Evolutionary conservation across 2,113 vertebrate species (phyloP), one percentile per base, ranked within the genome.

Genomic region (Tachycineta bicolor): DNA sequence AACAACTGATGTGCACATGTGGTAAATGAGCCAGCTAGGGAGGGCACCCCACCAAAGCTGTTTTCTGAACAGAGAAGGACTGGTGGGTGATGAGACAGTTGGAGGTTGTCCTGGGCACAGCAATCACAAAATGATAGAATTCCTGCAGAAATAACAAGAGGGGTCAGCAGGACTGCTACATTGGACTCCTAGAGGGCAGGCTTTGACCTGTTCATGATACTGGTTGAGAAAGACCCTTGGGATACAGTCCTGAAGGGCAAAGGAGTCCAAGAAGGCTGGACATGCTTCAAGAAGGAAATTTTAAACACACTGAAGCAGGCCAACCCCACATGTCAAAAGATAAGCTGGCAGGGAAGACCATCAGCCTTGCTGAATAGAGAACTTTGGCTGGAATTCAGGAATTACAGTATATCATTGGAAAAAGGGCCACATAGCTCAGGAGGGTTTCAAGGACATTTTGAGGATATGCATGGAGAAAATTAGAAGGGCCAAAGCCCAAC

Each of bases 231-330:
- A 19, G 70, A 12, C 18, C 34, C 21, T 28, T 49, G n/a, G 17
- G 47, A 43, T 29, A 14, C 6, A 69, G 41, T 55, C 31, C 63
- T 76, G 63, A 55, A 69, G 47, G 14, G 7, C 34, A 41, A 69
- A 62, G 21, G 31, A 80, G 26, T 26, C 37, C 85, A 64, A 14
- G 13, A 62, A 55, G 22, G 63, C 31, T 56, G 34, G 41, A 49
- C 11, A 28, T 6, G 31, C 18, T 43, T 69, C 43, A 47, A 34
- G 8, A 83, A 55, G 47, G 41, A 49, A 43, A 34, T 90, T 31
- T 43, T 31, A 41, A 76, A 62, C 0, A 2, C 0, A 0, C 25
- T 49, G 63, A 55, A 83, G 63, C 14, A 64, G 34, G 14, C 13
- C 49, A 49, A 34, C 19, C 21, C 31, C 15, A 6, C 22, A 8